phyloP scores from a whole-genome alignment of 2,888 invertebrate species.

The Cephus rjabovi region DNA sequence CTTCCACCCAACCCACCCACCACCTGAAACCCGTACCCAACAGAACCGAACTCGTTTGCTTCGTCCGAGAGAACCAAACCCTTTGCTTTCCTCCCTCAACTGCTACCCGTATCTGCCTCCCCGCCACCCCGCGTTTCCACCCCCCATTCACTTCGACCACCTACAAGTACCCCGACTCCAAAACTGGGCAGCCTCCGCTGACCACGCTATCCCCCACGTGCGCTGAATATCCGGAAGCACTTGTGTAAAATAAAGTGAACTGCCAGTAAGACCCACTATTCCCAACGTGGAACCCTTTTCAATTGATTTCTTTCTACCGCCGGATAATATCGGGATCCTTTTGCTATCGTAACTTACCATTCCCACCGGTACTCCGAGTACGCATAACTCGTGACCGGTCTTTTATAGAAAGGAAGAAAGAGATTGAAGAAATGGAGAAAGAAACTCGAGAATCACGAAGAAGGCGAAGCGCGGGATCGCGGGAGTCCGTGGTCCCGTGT shows the following conservation, averaged over 20 bases:
- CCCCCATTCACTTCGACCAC: slow-evolving; percentile 13
- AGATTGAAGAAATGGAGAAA: background rate
- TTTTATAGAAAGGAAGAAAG: background rate
- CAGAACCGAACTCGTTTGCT: slow-evolving; percentile 47
- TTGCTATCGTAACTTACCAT: background rate
- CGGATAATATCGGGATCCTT: background rate
- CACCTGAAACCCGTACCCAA: slow-evolving; percentile 30
- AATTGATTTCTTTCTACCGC: background rate
- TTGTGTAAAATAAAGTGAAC: slow-evolving; percentile 58
- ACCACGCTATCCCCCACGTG: slow-evolving; percentile 51
- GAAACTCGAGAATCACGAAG: background rate
- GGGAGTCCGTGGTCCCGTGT: slow-evolving; percentile 32
- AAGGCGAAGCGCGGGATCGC: no score
- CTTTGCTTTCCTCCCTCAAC: slow-evolving; percentile 34
- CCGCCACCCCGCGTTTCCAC: background rate
- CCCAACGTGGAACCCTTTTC: background rate
- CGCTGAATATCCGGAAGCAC: slow-evolving; percentile 60
- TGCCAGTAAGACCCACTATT: slow-evolving; percentile 38
- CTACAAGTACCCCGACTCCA: slow-evolving; percentile 19
- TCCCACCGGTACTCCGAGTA: background rate
- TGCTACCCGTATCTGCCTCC: background rate
- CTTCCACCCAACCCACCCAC: slow-evolving; percentile 27
- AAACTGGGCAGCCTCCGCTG: slow-evolving; percentile 32
- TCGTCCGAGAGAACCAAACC: slow-evolving; percentile 39
- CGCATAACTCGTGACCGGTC: background rate